phyloP scores from a whole-genome alignment of 2,888 invertebrate species.

The Pachymerium ferrugineum region DNA sequence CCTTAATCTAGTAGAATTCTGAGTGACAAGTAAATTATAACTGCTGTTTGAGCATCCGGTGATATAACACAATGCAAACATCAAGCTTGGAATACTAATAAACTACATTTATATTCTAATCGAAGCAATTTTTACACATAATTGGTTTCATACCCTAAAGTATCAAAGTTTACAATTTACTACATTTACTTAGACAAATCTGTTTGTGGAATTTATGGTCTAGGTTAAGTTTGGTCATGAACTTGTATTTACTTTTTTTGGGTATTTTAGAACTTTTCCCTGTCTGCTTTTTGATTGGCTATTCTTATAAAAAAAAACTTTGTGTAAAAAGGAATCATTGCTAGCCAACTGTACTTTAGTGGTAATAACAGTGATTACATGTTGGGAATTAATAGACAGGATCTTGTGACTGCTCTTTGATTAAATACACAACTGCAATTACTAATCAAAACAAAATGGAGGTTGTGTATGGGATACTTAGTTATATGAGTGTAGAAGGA shows the following conservation, averaged over 20 bases:
- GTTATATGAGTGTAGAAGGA: neutral
- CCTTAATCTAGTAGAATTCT: neutral
- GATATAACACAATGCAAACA: slow-evolving; percentile 9
- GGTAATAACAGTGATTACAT: slow-evolving; percentile 1
- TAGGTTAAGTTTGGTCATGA: too few species aligned
- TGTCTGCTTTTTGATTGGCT: too few species aligned
- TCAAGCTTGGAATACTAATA: neutral
- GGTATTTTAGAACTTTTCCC: too few species aligned
- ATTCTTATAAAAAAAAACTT: too few species aligned
- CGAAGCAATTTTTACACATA: neutral
- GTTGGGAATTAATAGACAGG: neutral
- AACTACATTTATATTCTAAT: neutral
- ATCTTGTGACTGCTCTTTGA: slow-evolving; percentile 9
- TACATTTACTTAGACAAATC: too few species aligned
- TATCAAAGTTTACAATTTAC: neutral
- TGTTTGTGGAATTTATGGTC: too few species aligned
- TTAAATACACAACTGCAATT: neutral
- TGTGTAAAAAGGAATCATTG: neutral
- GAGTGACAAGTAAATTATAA: slow-evolving; percentile 8
- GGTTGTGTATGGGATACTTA: neutral
- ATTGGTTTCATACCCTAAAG: neutral
- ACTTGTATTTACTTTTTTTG: too few species aligned
- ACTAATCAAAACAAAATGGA: slow-evolving; percentile 1
- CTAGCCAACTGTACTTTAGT: neutral
- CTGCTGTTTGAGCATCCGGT: slow-evolving; percentile 4